Evolutionary conservation across 1,140 invertebrate species (phyloP), one percentile per base, ranked within the genome.

Genomic region (Pseudomyrmex pallidus): DNA sequence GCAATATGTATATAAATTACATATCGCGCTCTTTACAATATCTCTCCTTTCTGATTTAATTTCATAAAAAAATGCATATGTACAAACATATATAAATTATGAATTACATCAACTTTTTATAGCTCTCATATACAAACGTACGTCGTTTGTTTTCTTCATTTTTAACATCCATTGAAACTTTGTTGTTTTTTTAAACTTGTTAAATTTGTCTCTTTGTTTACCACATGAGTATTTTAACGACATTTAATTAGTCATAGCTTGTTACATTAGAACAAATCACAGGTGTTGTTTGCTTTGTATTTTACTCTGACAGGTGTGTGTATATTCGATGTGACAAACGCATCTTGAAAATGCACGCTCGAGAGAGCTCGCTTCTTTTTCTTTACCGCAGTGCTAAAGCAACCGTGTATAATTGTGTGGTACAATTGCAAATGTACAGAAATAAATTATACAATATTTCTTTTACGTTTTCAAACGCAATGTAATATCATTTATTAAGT

Each of bases 401-500:
- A 35, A 35, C 13, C 20, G 13, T 22, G 2, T 62, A 44, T 62
- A 44, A 46, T 61, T 13, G 17, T 22, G 44, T 44, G 61, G 59
- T 3, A 22, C 35, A 59, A 76, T 64, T 76, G 10, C 25, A 67
- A 67, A 9, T 66, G 54, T 54, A 56, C 46, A 67, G 17, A 54
- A 57, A 68, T 68, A 22, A 70, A 78, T 70, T 70, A 54, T 78
- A 50, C 46, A 59, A 56, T 77, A n/a, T 56, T 1, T 57, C 22
- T 22, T 4, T 68, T 1, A 8, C 10, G 13, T 5, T 7, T 35
- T 35, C 17, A 68, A 68, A 48, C 12, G 0, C 12, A 1, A 1
- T 59, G 46, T 25, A 80, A 72, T 72, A 50, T 70, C 12, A 22
- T 22, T n/a, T n/a, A 80, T 2, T 25, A 25, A 25, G 2, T 25